Evolutionary conservation across 2,888 invertebrate genomes (phyloP), one percentile per base, ranked within the genome.

Genomic region (Hydraecia micacea): DNA sequence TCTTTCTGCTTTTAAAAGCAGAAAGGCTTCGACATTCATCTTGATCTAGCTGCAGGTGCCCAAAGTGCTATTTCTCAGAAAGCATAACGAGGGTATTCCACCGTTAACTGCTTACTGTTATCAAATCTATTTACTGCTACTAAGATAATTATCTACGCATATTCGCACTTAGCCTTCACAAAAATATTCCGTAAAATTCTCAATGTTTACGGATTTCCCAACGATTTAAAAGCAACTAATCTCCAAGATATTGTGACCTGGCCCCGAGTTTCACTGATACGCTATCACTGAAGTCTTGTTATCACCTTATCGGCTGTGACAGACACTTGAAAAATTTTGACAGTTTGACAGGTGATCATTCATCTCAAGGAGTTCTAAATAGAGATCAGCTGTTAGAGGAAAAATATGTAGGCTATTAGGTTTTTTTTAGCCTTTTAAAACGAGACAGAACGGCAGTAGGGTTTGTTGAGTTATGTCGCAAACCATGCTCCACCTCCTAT

Each of bases 271-370:
- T 88, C 80, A 55, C 85, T 90, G 89, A 88, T 89, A 87, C 32
- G 66, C 46, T 89, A 88, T 89, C 88, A 70, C 46, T 71, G 42
- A 77, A 75, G 76, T 65, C 68, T 66, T 71, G 62, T 79, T 91
- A 91, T 88, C 89, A 77, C 60, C 42, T 94, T 95, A 90, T 91
- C 93, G 91, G 84, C 88, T 92, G 91, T 93, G 94, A 94, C 93
- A 92, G 95, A 94, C 95, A 94, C 93, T 90, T 92, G 92, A 93
- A 90, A 83, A 91, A 90, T 87, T 90, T 90, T 87, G 89, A 91
- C 91, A 90, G 72, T 90, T 91, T 93, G 95, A 95, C 95, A 95
- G 93, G 89, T 91, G 91, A 91, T 92, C 91, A 86, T 81, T 90
- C 91, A 90, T 86, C 85, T 80, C 63, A 79, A 89, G 75, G 70